These are phyloP conservation scores for Macroteleia sp. DNA, from an alignment of 2,888 invertebrate species.

Conservation along the genomic window DNA sequence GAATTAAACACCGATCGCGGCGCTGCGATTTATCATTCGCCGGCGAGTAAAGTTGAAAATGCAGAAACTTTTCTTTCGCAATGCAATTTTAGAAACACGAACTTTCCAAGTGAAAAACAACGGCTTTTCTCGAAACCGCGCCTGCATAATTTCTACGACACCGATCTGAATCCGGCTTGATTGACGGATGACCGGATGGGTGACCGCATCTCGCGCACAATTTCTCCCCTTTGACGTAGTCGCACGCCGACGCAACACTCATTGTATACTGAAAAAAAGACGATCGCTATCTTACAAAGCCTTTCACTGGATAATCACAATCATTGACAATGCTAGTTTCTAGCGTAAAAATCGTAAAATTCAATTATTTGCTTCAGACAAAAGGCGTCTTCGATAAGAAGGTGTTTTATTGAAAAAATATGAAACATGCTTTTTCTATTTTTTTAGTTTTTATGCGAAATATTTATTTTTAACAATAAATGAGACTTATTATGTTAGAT, in stretches of 20 bases:
- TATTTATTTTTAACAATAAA: too few species aligned
- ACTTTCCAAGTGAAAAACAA: constrained; percentile 35
- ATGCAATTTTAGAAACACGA: constrained; percentile 23
- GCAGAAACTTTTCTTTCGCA: too few species aligned
- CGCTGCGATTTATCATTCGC: not conserved
- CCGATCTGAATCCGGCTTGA: constrained; percentile 34
- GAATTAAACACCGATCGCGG: constrained; percentile 29
- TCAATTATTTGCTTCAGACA: too few species aligned
- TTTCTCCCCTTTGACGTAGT: constrained; percentile 42
- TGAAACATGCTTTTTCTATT: too few species aligned
- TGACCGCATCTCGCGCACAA: constrained; percentile 27
- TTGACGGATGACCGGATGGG: constrained; percentile 43
- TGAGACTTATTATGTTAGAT: too few species aligned
- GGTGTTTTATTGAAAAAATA: too few species aligned
- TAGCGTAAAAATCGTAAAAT: too few species aligned
- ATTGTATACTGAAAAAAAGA: not conserved
- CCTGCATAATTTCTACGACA: constrained; percentile 43
- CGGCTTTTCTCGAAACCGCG: constrained; percentile 24
- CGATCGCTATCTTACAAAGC: not conserved
- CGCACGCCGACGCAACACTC: constrained; percentile 26
- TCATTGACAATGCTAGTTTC: too few species aligned
- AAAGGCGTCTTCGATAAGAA: too few species aligned
- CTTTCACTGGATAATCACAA: constrained; percentile 10
- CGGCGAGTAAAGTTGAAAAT: not conserved
- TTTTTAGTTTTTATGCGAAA: too few species aligned